Conservation (phyloP, 1,140 invertebrate genomes). For the Scaptomyza montana region DNA sequence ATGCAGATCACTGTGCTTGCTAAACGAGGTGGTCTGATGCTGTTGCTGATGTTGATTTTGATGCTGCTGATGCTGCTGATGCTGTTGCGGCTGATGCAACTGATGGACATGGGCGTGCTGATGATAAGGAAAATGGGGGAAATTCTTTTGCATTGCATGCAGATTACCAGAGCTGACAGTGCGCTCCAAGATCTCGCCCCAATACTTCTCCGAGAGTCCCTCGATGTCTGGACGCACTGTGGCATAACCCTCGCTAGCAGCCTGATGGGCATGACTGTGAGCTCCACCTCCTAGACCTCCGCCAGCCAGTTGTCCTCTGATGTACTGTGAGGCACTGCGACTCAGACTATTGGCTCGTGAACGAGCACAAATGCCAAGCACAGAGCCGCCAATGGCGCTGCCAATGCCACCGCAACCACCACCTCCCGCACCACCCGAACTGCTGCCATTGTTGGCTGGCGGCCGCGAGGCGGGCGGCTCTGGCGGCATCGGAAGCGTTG, state of each 20-base stretch:
- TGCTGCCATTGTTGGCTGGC: conserved; percentile 52
- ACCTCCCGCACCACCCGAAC: conserved; percentile 40
- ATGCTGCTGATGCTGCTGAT: conserved; percentile 69
- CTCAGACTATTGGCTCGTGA: conserved; percentile 76
- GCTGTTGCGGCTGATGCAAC: conserved; percentile 46
- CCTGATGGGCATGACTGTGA: conserved; percentile 49
- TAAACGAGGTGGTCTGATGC: conserved; percentile 78
- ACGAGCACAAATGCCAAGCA: conserved; percentile 75
- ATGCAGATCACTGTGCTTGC: conserved; percentile 80
- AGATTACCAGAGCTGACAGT: conserved; percentile 88
- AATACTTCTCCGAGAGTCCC: conserved; percentile 90
- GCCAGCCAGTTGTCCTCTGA: conserved; percentile 58
- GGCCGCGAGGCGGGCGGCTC: conserved; percentile 76
- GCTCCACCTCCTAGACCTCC: conserved; percentile 15
- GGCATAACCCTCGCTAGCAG: conserved; percentile 48
- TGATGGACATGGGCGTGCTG: conserved; percentile 58
- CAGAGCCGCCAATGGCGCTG: conserved; percentile 71
- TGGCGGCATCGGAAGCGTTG: conserved; percentile 75
- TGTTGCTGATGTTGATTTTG: conserved; percentile 27
- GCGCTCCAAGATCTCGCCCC: conserved; percentile 90
- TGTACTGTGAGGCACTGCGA: conserved; percentile 77
- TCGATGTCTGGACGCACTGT: conserved; percentile 86
- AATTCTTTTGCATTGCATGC: conserved; percentile 86
- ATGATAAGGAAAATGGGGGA: conserved; percentile 73
- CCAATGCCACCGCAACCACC: conserved; percentile 52